Evolutionary conservation across 2,888 invertebrate species (phyloP).

Genomic region (Pecten maximus): DNA sequence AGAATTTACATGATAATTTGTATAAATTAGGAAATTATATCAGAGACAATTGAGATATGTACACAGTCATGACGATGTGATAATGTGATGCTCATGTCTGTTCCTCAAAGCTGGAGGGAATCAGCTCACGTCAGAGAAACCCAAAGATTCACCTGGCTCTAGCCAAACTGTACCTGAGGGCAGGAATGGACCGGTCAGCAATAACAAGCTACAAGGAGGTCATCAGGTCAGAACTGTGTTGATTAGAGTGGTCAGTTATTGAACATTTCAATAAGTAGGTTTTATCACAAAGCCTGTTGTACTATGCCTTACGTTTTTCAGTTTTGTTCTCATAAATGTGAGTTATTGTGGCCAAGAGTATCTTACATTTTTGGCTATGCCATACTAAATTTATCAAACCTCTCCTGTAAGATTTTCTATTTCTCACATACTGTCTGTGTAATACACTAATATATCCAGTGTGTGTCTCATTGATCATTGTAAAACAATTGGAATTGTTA

Average conservation of each 20-base stretch:
- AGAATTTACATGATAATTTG: too few relatives aligned
- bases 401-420: too few relatives aligned
- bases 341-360: not conserved
- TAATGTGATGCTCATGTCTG: not conserved
- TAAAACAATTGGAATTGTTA: not conserved
- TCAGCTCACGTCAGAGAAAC: constrained; percentile 87
- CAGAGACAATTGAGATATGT: too few relatives aligned
- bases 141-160: constrained; percentile 90
- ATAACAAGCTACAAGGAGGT: constrained; percentile 91
- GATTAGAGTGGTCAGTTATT: not conserved
- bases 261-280: not conserved
- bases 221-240: constrained; percentile 85
- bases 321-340: not conserved
- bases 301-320: not conserved
- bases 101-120: constrained; percentile 83
- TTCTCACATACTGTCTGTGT: too few relatives aligned
- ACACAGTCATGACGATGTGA: too few relatives aligned
- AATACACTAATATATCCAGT: too few relatives aligned
- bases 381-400: too few relatives aligned
- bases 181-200: constrained; percentile 88
- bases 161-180: constrained; percentile 87
- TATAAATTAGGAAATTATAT: too few relatives aligned
- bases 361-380: too few relatives aligned
- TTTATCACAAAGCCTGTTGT: not conserved
- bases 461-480: too few relatives aligned